Conservation (phyloP, 2,888 invertebrate species). For the Calliopum simillimum region DNA sequence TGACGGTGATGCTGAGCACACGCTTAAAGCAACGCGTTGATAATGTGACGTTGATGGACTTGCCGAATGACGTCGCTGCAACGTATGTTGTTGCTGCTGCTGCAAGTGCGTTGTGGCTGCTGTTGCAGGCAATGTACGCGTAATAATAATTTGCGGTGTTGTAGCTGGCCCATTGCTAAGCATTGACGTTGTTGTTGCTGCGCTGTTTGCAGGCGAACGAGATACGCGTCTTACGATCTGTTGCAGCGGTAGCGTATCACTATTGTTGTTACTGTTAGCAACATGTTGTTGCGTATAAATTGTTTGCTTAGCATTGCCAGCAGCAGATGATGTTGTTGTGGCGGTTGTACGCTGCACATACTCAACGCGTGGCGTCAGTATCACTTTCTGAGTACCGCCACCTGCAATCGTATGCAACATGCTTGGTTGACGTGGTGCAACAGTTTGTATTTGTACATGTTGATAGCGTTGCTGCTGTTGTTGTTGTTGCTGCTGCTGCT, state of each 20-base stretch:
- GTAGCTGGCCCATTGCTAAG: slow-evolving; percentile 1
- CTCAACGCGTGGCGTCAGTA: slow-evolving; percentile 63
- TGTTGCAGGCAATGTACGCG: slow-evolving; percentile 52
- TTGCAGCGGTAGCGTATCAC: neutral
- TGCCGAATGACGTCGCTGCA: slow-evolving; percentile 58
- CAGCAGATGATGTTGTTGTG: slow-evolving; percentile 18
- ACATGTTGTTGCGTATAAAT: slow-evolving; percentile 49
- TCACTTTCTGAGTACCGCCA: slow-evolving; percentile 61
- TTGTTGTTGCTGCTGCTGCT: slow-evolving; percentile 44
- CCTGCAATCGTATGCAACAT: slow-evolving; percentile 45
- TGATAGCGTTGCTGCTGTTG: slow-evolving; percentile 55
- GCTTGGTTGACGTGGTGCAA: slow-evolving; percentile 58
- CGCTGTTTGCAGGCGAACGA: slow-evolving; percentile 30
- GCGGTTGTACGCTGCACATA: slow-evolving; percentile 51
- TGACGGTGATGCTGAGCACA: slow-evolving; percentile 45
- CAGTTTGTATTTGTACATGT: slow-evolving; percentile 64
- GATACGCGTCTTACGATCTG: slow-evolving; percentile 34
- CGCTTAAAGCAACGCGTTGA: slow-evolving; percentile 48
- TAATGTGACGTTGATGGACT: slow-evolving; percentile 61
- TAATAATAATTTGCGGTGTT: slow-evolving; percentile 62
- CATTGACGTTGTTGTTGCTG: slow-evolving; percentile 13
- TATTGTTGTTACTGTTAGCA: slow-evolving; percentile 7
- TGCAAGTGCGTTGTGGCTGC: slow-evolving; percentile 41
- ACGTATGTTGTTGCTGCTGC: slow-evolving; percentile 42
- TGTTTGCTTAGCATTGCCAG: slow-evolving; percentile 43